phyloP scores from a whole-genome alignment of 2,888 invertebrate species.

The Labia minor region DNA sequence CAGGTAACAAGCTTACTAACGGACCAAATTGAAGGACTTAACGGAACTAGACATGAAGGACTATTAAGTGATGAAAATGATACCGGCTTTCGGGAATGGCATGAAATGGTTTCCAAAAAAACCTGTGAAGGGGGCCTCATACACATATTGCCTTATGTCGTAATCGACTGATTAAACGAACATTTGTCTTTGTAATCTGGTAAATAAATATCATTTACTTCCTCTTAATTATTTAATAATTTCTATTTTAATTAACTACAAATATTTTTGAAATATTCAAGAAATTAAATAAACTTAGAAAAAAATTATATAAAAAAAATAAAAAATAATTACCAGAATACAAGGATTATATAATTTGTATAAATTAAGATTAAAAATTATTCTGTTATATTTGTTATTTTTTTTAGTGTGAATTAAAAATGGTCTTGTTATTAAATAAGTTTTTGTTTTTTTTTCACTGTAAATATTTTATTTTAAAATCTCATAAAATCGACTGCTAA shows the following conservation, averaged over 20 bases:
- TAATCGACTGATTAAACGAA: slow-evolving; percentile 62
- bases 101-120: slow-evolving; percentile 66
- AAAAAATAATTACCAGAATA: not conserved
- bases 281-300: too few relatives aligned
- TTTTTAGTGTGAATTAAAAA: not conserved
- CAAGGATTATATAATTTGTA: not conserved
- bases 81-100: slow-evolving; percentile 73
- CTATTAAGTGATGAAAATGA: slow-evolving; percentile 31
- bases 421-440: not conserved
- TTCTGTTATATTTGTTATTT: not conserved
- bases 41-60: slow-evolving; percentile 43
- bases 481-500: slow-evolving; percentile 1
- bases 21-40: slow-evolving; percentile 39
- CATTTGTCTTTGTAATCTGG: not conserved
- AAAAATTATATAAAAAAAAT: not conserved
- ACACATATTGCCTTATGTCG: slow-evolving; percentile 91
- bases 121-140: slow-evolving; percentile 68
- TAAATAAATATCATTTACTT: not conserved
- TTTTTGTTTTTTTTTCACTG: not conserved
- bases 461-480: not conserved
- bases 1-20: slow-evolving; percentile 38
- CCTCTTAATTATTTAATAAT: too few relatives aligned
- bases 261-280: not conserved
- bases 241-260: not conserved
- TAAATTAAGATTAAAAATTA: not conserved